Base-by-base conservation (phyloP, 2,113 vertebrate genomes). In the Xenopus laevis region DNA sequence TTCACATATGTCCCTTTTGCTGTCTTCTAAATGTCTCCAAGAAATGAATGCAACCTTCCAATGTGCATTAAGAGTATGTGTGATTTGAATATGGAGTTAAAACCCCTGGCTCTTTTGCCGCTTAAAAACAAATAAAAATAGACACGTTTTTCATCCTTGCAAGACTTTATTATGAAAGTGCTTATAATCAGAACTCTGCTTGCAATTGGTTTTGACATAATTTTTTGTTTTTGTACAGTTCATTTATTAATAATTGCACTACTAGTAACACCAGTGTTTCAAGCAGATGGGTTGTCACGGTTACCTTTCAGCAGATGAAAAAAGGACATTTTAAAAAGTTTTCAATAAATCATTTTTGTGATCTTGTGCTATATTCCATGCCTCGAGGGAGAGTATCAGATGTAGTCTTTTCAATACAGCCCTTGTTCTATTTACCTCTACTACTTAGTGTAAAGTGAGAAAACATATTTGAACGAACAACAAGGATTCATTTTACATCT, bases 1-100 rank as follows among this genome's bases (percentile, higher is more conserved):
- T 69, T 62, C 73, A 69, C 73, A 76, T 76, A 66, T 76, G 73
- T 69, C 73, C 66, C 73, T 69, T 69, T 76, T 76, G 73, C 68
- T 60, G 68, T 75, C 53, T 62, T 67, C 65, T 20, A 63, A 68
- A 75, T 68, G 72, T 75, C 65, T 75, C 20, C 57, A 30, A 75
- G 73, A 50, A 68, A 69, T 63, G 23, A 64, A 69, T 16, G 66
- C 11, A 55, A 63, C 46, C 44, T 69, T 76, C 62, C 46, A 62
- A 45, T 58, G 23, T 52, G 58, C 73, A 53, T 68, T 63, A 55
- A 45, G 58, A 40, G 12, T 5, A 30, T 11, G 18, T 46, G 30
- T 64, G 57, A 69, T 69, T 21, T 69, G 65, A 53, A 76, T 47
- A 21, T 47, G 18, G 46, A 23, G n/a, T 13, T 60, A 45, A 65